These are phyloP conservation scores for Tichodroma muraria DNA, from an alignment of 2,113 vertebrate genomes.

Conservation along the genomic window DNA sequence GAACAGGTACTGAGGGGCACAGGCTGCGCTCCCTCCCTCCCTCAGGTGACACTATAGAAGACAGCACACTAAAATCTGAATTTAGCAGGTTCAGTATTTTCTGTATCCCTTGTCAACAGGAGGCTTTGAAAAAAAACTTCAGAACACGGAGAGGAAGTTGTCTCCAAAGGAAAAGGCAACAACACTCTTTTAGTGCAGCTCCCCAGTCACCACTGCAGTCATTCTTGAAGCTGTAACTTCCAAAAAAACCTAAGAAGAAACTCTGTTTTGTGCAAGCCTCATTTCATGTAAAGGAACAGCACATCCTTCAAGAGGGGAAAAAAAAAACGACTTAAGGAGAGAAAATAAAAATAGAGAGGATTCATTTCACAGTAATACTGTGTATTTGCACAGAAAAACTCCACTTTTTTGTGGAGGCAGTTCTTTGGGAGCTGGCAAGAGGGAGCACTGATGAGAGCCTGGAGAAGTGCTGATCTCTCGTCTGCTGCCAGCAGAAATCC, in stretches of 20 bases:
- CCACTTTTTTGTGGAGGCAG: neutral
- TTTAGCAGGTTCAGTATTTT: conserved; percentile 4
- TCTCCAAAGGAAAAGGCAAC: conserved; percentile 25
- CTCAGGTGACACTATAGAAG: neutral
- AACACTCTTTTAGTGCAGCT: neutral
- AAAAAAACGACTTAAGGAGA: neutral
- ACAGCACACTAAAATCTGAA: neutral
- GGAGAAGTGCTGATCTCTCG: neutral
- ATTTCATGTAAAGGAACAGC: neutral
- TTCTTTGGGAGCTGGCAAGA: neutral
- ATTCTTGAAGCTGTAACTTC: neutral
- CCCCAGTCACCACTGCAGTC: neutral
- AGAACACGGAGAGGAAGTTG: neutral
- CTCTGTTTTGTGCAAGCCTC: neutral
- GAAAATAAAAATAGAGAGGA: neutral
- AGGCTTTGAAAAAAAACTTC: neutral
- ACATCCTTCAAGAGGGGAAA: neutral
- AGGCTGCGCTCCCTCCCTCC: neutral
- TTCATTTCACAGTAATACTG: neutral
- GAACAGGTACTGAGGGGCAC: neutral
- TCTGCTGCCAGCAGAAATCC: conserved; percentile 27
- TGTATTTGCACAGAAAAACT: neutral
- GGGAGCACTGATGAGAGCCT: neutral
- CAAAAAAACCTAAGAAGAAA: neutral
- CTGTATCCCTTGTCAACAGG: conserved; percentile 10